phyloP scores from a whole-genome alignment of 2,797 vertebrate species.

The Anguilla pacifica region DNA sequence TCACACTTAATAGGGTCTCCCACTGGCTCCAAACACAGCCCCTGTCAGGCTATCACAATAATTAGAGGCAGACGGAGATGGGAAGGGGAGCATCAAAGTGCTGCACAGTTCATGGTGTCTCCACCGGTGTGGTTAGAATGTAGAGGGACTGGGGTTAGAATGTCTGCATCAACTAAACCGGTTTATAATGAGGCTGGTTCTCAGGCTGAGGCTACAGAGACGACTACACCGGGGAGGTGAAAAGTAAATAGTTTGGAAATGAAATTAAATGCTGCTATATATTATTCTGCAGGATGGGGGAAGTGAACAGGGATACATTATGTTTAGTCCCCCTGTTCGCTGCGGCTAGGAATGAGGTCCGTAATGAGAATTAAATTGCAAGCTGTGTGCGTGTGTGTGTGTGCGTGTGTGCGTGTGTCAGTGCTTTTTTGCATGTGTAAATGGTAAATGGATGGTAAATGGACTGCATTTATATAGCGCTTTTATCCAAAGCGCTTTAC shows the following conservation, averaged over 20 bases:
- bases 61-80: neutral
- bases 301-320: constrained; percentile 14
- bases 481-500: too few relatives aligned
- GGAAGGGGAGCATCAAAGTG: neutral
- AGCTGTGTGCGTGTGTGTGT: constrained; percentile 8
- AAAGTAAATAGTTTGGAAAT: constrained; percentile 8
- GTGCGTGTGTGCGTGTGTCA: neutral
- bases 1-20: constrained; percentile 4
- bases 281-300: neutral
- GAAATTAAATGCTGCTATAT: neutral
- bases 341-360: neutral
- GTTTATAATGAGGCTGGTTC: neutral
- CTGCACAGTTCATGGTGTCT: neutral
- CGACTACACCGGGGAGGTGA: neutral
- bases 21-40: constrained; percentile 3
- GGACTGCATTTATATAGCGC: too few relatives aligned
- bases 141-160: neutral
- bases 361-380: neutral
- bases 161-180: neutral
- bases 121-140: neutral
- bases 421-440: constrained; percentile 24
- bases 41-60: constrained; percentile 5
- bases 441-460: too few relatives aligned
- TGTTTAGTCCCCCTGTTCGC: neutral
- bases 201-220: neutral